Base-by-base conservation (phyloP, 37 sponge, comb jelly and placozoan genomes). In the Halichondria panicea region DNA sequence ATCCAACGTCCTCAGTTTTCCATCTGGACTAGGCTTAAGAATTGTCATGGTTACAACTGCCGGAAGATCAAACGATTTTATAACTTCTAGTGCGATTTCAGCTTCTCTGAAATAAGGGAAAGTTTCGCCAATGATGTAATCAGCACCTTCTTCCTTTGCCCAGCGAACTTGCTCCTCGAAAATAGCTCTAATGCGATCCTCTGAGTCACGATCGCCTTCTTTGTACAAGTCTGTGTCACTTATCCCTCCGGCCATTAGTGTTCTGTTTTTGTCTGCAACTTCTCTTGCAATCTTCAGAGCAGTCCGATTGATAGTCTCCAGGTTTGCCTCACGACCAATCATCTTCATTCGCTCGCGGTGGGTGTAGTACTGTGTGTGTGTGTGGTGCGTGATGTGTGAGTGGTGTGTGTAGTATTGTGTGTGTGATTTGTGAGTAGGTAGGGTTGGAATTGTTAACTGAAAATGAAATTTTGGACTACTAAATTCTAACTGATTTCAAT, bases 141-240 rank as follows among this genome's bases (percentile, higher is more conserved):
- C 84, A 30, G 61, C 84, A 63, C 90, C 84, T 74, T 89, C 80
- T 40, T 79, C 84, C 31, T 80, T 75, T 37, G 74, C 65, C 89
- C 85, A 84, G 33, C 66, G 67, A 65, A 84, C 85, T 43, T 83
- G 75, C 70, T 78, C 79, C 19, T 78, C 79, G 33, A 67, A 78
- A 28, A 78, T 48, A 4, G 56, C 58, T 15, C 69, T 41, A 15
- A 75, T 15, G 24, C 43, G 25, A n/a, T 69, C 45, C 22, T 31
- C 24, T 21, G 70, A 37, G 5, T 69, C 45, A 28, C 28, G 30
- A 39, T 69, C 46, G 45, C 21, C 60, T 15, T n/a, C n/a, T n/a
- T n/a, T n/a, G n/a, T n/a, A n/a, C n/a, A n/a, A n/a, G 12, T 72
- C 46, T n/a, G 74, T 72, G 54, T 64, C 64, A 38, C 74, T 55